Evolutionary conservation across 2,113 vertebrate species (phyloP).

Genomic region (Mastomys natalensis): DNA sequence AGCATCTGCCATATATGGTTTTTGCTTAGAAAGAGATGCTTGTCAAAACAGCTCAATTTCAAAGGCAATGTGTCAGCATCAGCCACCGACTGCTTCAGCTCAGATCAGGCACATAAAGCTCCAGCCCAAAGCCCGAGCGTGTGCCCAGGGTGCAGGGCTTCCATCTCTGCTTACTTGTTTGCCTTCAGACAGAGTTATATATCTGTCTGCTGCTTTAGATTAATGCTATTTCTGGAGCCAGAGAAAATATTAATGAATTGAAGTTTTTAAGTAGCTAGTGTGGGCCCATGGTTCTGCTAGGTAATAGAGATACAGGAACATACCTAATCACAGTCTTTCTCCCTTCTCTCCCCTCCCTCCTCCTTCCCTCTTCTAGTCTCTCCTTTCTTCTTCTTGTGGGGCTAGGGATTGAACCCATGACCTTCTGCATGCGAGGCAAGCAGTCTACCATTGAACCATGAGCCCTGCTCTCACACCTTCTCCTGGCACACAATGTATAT

Average conservation of each 20-base stretch:
- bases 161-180: background rate
- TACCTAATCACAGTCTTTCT: background rate
- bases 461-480: background rate
- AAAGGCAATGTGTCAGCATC: background rate
- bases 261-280: background rate
- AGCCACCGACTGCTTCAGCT: background rate
- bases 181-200: background rate
- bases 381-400: background rate
- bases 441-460: background rate
- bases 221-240: background rate
- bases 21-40: conserved; percentile 55
- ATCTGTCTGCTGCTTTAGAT: conserved; percentile 23
- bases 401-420: background rate
- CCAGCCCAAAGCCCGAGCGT: background rate
- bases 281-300: background rate
- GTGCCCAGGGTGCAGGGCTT: background rate
- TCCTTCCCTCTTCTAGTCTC: background rate
- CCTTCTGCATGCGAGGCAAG: background rate
- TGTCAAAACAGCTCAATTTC: conserved; percentile 17
- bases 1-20: conserved; percentile 51
- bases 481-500: background rate
- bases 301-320: background rate
- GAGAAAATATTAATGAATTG: conserved; percentile 14
- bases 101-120: background rate
- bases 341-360: background rate